A percentile compares a stretch with the other conserved stretches of the same genome.
Evolutionary conservation across 2,113 vertebrate species (phyloP).

Genomic region (Rhabdornis inornatus): DNA sequence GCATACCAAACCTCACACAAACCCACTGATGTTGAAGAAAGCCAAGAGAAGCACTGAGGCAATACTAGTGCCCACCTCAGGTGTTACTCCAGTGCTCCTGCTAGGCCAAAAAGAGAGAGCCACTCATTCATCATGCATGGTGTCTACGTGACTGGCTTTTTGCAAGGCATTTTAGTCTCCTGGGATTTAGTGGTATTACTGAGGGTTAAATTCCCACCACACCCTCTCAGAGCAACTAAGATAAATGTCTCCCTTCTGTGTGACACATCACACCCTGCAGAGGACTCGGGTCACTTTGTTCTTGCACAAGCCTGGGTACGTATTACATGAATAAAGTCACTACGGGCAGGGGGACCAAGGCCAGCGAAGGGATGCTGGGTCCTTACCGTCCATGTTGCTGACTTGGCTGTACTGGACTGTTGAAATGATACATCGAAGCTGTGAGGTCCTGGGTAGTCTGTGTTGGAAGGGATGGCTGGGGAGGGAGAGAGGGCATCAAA

Average conservation of each 20-base stretch:
- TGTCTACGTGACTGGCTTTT: neutral
- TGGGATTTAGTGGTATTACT: slow-evolving; percentile 10
- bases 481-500: slow-evolving; percentile 95
- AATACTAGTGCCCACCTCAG: neutral
- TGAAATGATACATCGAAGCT: slow-evolving; percentile 99
- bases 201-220: slow-evolving; percentile 33
- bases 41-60: neutral
- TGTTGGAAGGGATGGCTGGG: slow-evolving; percentile 98
- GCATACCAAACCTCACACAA: fast-evolving
- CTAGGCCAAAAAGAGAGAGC: neutral
- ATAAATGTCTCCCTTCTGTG: neutral
- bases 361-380: neutral
- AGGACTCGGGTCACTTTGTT: neutral
- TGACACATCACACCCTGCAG: neutral
- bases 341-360: neutral
- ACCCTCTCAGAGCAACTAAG: slow-evolving; percentile 14
- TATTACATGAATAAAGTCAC: neutral
- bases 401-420: slow-evolving; percentile 98
- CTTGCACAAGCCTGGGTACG: neutral
- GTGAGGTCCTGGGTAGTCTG: slow-evolving; percentile 95
- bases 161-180: neutral
- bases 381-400: slow-evolving; percentile 99
- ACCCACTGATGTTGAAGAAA: fast-evolving
- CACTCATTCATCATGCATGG: fast-evolving
- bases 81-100: neutral